These are phyloP conservation scores for Puma concolor DNA, from an alignment of 2,113 vertebrate genomes.

Conservation along the genomic window DNA sequence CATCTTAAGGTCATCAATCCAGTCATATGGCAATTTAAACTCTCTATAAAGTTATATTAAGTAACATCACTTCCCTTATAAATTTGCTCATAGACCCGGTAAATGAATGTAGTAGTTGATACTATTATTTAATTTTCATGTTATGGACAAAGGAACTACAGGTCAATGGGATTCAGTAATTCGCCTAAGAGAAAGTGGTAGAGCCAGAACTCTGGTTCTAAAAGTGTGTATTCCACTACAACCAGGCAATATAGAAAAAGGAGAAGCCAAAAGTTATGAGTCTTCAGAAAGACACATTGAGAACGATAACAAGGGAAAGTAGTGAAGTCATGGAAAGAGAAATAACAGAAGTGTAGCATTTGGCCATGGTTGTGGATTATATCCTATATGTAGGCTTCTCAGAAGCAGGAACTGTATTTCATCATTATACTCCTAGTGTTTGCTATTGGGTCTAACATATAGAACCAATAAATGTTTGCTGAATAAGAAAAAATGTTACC, in stretches of 20 bases:
- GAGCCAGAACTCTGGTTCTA: slow-evolving; percentile 9
- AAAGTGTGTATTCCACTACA: not conserved
- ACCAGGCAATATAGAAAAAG: not conserved
- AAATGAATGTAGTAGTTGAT: not conserved
- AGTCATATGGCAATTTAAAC: not conserved
- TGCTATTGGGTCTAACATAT: not conserved
- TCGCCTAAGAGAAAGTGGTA: not conserved
- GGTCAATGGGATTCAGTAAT: not conserved
- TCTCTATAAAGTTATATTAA: not conserved
- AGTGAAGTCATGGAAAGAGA: not conserved
- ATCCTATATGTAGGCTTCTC: not conserved
- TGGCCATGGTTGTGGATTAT: not conserved
- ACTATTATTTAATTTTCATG: slow-evolving; percentile 28
- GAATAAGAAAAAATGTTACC: not conserved
- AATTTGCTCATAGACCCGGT: not conserved
- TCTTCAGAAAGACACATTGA: not conserved
- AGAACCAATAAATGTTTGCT: not conserved
- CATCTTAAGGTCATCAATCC: not conserved
- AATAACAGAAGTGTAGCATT: not conserved
- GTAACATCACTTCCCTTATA: not conserved
- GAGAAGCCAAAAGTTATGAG: not conserved
- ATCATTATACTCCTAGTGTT: not conserved
- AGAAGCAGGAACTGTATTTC: not conserved
- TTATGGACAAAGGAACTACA: slow-evolving; percentile 15
- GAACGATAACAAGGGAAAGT: not conserved